phyloP scores from a whole-genome alignment of 2,113 vertebrate genomes.

The Mustelus asterias region DNA sequence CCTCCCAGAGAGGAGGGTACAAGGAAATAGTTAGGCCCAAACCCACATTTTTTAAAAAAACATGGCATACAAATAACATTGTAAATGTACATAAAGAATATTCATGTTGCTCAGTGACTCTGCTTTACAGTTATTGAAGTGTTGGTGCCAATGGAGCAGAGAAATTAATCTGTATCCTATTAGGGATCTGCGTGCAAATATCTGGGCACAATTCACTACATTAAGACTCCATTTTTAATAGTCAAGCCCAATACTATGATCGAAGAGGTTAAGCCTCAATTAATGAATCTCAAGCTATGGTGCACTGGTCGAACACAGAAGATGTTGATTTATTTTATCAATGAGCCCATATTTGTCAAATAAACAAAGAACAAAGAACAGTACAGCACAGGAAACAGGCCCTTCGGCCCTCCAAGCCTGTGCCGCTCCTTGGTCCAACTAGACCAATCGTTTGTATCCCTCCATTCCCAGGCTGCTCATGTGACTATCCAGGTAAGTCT shows the following conservation, averaged over 20 bases:
- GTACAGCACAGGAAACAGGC: too few relatives aligned
- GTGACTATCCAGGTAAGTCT: too few relatives aligned
- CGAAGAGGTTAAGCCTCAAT: not conserved
- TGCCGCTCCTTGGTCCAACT: too few relatives aligned
- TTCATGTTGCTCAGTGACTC: not conserved
- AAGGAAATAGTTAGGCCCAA: not conserved
- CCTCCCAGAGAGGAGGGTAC: not conserved
- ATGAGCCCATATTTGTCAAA: not conserved
- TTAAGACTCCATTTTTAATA: not conserved
- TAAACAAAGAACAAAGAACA: too few relatives aligned
- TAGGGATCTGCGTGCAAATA: not conserved
- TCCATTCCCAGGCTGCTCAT: too few relatives aligned
- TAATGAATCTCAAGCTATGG: not conserved
- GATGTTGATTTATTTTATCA: not conserved
- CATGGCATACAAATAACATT: not conserved
- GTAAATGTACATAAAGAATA: not conserved
- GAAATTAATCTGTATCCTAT: not conserved
- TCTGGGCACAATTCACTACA: not conserved
- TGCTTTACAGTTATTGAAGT: not conserved
- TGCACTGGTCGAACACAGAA: not conserved
- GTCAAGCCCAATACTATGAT: not conserved
- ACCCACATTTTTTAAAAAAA: not conserved
- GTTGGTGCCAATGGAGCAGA: not conserved
- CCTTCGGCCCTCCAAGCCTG: too few relatives aligned
- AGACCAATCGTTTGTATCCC: too few relatives aligned